These are phyloP conservation scores for Condylura cristata DNA, from an alignment of 2,113 vertebrate genomes.

Conservation along the genomic window DNA sequence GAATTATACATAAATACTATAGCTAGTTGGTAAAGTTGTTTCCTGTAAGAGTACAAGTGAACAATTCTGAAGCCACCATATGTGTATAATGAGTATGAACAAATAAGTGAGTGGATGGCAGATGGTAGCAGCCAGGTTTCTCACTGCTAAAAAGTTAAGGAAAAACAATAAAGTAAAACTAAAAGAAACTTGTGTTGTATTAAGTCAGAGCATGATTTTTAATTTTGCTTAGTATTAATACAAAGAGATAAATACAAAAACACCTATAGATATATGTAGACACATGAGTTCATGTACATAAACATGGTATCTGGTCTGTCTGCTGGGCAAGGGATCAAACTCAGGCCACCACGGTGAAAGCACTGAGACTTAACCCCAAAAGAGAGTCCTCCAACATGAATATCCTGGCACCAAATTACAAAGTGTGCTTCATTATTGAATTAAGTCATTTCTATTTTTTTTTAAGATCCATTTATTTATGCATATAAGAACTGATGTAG, in stretches of 20 bases:
- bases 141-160: background rate
- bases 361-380: too few relatives aligned
- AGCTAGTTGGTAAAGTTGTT: background rate
- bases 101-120: background rate
- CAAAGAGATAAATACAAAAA: background rate
- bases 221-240: background rate
- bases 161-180: background rate
- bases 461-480: too few relatives aligned
- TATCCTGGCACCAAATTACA: too few relatives aligned
- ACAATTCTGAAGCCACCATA: background rate
- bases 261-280: background rate
- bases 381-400: too few relatives aligned
- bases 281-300: background rate
- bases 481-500: too few relatives aligned
- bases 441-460: too few relatives aligned
- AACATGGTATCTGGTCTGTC: background rate
- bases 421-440: too few relatives aligned
- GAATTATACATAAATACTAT: background rate
- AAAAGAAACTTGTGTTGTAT: constrained; percentile 3
- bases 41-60: background rate
- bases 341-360: too few relatives aligned
- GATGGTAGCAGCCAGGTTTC: background rate
- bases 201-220: background rate
- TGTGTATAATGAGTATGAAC: background rate
- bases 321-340: too few relatives aligned